Conservation (phyloP, 2,113 vertebrate genomes). For the Casuarius casuarius region DNA sequence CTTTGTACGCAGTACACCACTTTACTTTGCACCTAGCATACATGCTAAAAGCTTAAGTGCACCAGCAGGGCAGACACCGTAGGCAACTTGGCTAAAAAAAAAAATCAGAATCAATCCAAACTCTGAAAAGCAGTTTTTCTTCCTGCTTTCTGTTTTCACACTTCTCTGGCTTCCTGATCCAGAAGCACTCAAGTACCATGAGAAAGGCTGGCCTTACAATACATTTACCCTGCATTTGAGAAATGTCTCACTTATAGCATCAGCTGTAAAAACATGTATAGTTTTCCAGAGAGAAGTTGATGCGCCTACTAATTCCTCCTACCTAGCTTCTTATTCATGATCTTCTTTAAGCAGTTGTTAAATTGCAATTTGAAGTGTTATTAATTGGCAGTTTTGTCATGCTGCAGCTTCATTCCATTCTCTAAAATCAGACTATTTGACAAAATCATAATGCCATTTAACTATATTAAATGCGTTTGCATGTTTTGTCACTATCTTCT, state of each 20-base stretch:
- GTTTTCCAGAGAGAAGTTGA: background rate
- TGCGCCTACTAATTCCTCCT: background rate
- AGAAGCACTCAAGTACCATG: background rate
- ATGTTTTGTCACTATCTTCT: constrained; percentile 5
- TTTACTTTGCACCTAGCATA: background rate
- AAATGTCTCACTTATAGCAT: background rate
- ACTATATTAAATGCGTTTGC: background rate
- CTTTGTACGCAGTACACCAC: background rate
- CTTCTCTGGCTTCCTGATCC: background rate
- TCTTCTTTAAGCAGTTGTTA: background rate
- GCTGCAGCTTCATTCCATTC: background rate
- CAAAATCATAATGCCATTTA: constrained; percentile 25
- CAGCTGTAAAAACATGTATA: background rate
- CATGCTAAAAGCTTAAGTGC: background rate
- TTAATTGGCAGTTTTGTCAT: background rate
- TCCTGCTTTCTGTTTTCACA: background rate
- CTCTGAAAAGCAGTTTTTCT: background rate
- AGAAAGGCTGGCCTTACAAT: background rate
- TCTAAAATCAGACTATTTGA: background rate
- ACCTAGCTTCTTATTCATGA: background rate
- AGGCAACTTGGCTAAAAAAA: background rate
- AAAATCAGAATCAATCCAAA: background rate
- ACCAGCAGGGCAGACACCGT: background rate
- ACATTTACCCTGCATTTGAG: background rate
- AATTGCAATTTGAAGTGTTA: background rate